phyloP scores from a whole-genome alignment of 2,888 invertebrate species.

The Bruchidius siliquastri region DNA sequence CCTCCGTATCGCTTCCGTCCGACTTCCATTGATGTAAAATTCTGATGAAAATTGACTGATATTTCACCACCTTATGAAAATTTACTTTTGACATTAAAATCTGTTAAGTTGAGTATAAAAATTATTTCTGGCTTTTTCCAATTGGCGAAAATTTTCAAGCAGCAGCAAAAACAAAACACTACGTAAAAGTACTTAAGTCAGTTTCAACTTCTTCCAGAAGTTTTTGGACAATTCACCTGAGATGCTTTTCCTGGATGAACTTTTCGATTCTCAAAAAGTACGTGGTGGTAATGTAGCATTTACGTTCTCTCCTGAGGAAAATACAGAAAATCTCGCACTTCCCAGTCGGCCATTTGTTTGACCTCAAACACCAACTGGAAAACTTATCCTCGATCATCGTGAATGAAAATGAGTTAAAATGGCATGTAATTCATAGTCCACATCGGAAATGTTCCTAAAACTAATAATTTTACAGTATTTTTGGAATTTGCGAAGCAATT shows the following conservation, averaged over 20 bases:
- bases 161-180: slow-evolving; percentile 11
- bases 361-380: slow-evolving; percentile 24
- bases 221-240: slow-evolving; percentile 4
- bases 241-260: slow-evolving; percentile 1
- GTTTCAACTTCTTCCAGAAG: slow-evolving; percentile 5
- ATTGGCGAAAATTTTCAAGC: background rate
- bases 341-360: slow-evolving; percentile 18
- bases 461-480: slow-evolving; percentile 30
- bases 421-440: slow-evolving; percentile 10
- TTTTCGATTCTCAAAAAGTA: slow-evolving; percentile 6
- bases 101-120: background rate
- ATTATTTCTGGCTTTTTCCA: slow-evolving; percentile 3
- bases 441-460: slow-evolving; percentile 18
- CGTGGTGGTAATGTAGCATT: slow-evolving; percentile 3
- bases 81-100: slow-evolving; percentile 4
- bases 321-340: background rate
- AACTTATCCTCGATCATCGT: slow-evolving; percentile 20
- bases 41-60: background rate
- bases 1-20: background rate
- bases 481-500: slow-evolving; percentile 20
- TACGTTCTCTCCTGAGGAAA: background rate
- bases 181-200: slow-evolving; percentile 11
- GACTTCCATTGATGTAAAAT: slow-evolving; percentile 7
- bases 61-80: slow-evolving; percentile 17
- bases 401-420: slow-evolving; percentile 9